A percentile compares a stretch with the other conserved stretches of the same genome.
phyloP scores from a whole-genome alignment of 2,888 invertebrate species.

The Hetaerina titia region DNA sequence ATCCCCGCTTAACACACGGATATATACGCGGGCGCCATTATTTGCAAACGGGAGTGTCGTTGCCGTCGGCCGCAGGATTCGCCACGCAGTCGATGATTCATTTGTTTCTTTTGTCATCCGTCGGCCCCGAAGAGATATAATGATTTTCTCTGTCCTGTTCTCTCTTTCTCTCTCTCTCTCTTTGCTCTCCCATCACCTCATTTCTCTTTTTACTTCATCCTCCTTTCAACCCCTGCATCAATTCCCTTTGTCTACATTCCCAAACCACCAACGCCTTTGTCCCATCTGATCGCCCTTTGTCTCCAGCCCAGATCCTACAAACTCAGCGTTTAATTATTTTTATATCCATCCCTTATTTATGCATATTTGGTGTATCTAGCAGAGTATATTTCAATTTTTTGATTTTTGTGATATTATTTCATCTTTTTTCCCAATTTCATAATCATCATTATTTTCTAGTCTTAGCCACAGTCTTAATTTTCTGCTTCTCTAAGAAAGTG shows the following conservation, averaged over 20 bases:
- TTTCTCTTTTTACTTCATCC: neutral
- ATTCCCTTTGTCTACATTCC: conserved; percentile 57
- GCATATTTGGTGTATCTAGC: neutral
- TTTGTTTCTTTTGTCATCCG: conserved; percentile 66
- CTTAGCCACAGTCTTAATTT: no score
- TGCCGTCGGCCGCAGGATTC: conserved; percentile 65
- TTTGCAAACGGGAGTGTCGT: conserved; percentile 65
- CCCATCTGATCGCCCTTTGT: neutral
- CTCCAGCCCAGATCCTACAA: neutral
- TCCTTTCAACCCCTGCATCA: conserved; percentile 46
- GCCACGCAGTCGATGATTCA: conserved; percentile 65
- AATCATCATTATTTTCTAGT: no score
- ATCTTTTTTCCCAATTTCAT: no score
- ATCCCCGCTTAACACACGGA: conserved; percentile 67
- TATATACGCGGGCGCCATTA: conserved; percentile 66
- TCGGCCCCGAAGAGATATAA: conserved; percentile 28
- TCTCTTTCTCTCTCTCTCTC: conserved; percentile 13
- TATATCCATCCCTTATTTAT: neutral
- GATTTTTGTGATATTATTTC: no score
- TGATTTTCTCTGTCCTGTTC: neutral
- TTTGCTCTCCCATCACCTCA: conserved; percentile 26
- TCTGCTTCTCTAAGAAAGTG: no score
- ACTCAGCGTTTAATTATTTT: neutral
- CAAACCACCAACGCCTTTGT: conserved; percentile 57
- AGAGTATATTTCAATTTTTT: no score